phyloP scores from a whole-genome alignment of 2,113 vertebrate genomes.

The Hypocryptadius cinnamomeus region DNA sequence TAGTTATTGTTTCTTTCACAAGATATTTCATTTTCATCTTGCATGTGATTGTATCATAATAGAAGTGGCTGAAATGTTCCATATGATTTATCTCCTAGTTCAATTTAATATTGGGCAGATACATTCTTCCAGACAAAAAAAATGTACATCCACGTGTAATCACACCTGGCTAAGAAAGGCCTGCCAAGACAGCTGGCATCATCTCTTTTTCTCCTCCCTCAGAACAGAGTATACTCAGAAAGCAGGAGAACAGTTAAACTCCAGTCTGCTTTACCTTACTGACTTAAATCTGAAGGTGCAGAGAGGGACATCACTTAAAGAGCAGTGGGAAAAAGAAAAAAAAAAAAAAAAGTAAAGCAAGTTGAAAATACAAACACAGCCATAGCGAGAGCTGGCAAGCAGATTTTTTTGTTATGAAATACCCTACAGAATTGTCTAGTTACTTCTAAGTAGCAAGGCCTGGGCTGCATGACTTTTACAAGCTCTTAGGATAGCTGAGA shows the following conservation, averaged over 20 bases:
- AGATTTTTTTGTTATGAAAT: not conserved
- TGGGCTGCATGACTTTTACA: not conserved
- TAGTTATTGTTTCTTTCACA: not conserved
- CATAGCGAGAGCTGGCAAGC: not conserved
- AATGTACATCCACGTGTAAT: not conserved
- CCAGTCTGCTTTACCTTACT: not conserved
- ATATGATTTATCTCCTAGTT: not conserved
- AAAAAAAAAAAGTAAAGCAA: not conserved
- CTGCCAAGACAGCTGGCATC: not conserved
- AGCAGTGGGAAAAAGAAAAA: not conserved
- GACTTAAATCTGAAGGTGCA: not conserved
- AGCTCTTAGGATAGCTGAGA: not conserved
- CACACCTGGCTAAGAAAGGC: not conserved
- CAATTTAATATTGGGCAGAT: not conserved
- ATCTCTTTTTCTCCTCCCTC: not conserved
- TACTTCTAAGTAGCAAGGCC: not conserved
- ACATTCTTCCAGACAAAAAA: not conserved
- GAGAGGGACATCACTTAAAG: not conserved
- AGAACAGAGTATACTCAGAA: not conserved
- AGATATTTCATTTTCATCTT: not conserved
- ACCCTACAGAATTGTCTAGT: not conserved
- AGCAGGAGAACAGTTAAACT: not conserved
- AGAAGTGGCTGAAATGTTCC: not conserved
- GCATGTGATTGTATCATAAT: not conserved
- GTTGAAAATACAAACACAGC: not conserved